Conservation (phyloP, 2,888 invertebrate genomes). For the Eustalomyia histrio region DNA sequence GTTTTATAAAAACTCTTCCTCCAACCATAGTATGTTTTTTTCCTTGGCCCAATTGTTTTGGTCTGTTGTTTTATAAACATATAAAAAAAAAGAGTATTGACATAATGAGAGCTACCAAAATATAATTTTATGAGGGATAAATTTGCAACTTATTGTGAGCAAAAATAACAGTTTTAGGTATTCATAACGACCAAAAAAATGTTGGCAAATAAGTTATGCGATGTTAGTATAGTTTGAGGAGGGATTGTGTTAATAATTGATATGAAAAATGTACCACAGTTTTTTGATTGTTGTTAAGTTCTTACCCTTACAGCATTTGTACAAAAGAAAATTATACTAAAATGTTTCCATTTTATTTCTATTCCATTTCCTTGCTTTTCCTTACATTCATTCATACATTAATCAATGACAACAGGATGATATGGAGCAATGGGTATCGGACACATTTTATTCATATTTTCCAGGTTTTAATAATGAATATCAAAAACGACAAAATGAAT, state of each 20-base stretch:
- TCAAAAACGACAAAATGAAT: constrained; percentile 76
- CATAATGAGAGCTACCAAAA: not conserved
- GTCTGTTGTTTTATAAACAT: not conserved
- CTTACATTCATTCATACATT: constrained; percentile 3
- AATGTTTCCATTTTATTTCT: constrained; percentile 16
- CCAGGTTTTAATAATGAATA: constrained; percentile 78
- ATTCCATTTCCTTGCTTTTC: not conserved
- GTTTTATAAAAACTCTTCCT: not conserved
- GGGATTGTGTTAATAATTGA: not conserved
- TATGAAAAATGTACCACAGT: constrained; percentile 72
- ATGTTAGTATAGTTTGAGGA: constrained; percentile 40
- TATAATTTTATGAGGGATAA: not conserved
- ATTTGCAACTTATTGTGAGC: not conserved
- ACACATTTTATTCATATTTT: constrained; percentile 79
- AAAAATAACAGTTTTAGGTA: not conserved
- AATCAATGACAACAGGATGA: constrained; percentile 74
- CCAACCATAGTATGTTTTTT: not conserved
- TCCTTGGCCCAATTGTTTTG: constrained; percentile 1
- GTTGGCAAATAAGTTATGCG: constrained; percentile 25
- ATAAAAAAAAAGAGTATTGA: not conserved
- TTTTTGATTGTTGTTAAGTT: constrained; percentile 76
- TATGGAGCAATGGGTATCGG: constrained; percentile 80
- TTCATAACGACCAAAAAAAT: constrained; percentile 16
- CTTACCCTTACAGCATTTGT: constrained; percentile 11
- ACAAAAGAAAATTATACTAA: constrained; percentile 14